phyloP scores from a whole-genome alignment of 2,888 invertebrate genomes.

The Trachelus stipa region DNA sequence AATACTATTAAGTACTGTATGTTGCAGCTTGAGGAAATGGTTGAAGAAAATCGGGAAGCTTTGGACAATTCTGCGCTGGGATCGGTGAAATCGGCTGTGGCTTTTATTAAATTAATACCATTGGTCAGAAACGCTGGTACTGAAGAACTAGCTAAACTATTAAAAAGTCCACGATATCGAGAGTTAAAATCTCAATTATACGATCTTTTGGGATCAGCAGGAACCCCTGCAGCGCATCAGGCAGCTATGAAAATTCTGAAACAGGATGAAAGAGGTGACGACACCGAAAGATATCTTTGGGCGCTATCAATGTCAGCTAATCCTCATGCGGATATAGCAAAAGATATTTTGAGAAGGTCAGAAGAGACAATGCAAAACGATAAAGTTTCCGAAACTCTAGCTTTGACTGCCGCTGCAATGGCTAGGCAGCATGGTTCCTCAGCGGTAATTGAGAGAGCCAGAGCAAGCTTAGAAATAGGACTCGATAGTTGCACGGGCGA shows the following conservation, averaged over 20 bases:
- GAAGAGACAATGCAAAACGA: constrained; percentile 69
- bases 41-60: constrained; percentile 69
- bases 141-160: constrained; percentile 72
- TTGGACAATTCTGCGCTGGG: constrained; percentile 73
- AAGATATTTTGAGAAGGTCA: constrained; percentile 67
- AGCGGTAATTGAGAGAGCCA: constrained; percentile 49
- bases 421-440: constrained; percentile 59
- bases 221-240: constrained; percentile 76
- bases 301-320: constrained; percentile 75
- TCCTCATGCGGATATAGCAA: constrained; percentile 72
- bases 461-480: constrained; percentile 59
- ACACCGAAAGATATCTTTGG: constrained; percentile 81
- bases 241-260: constrained; percentile 76
- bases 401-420: constrained; percentile 76
- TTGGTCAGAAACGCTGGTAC: constrained; percentile 72
- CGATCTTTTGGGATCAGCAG: constrained; percentile 78
- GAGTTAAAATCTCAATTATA: constrained; percentile 74
- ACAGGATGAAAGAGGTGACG: constrained; percentile 69
- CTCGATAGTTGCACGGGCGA: constrained; percentile 70
- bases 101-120: constrained; percentile 74
- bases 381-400: constrained; percentile 76
- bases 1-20: background rate
- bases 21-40: constrained; percentile 69
- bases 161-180: constrained; percentile 71
- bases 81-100: constrained; percentile 73